Evolutionary conservation across 2,797 vertebrate species (phyloP).

Genomic region (Naso thynnoides): DNA sequence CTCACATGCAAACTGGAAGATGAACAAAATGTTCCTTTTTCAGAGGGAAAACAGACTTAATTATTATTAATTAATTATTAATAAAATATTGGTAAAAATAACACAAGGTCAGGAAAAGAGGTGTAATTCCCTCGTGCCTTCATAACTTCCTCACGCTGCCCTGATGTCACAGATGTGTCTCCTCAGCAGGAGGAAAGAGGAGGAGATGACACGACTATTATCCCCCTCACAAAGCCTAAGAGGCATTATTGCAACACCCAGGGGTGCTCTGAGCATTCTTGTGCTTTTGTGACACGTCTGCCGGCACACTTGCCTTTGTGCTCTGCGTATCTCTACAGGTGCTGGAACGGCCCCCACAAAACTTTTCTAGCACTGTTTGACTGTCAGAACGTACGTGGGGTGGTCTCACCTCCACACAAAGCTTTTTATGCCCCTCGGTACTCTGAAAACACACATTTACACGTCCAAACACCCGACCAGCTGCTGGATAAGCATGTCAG

Average conservation of each 20-base stretch:
- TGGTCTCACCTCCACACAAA: conserved; percentile 52
- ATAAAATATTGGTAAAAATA: neutral
- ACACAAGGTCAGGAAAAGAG: conserved; percentile 10
- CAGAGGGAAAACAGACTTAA: neutral
- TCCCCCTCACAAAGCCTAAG: conserved; percentile 41
- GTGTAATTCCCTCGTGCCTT: neutral
- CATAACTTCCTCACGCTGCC: neutral
- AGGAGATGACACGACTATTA: conserved; percentile 63
- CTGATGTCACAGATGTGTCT: conserved; percentile 76
- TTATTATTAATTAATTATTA: neutral
- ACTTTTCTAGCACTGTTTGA: conserved; percentile 24
- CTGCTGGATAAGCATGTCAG: neutral
- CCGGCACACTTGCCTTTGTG: conserved; percentile 72
- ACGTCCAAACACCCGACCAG: conserved; percentile 31
- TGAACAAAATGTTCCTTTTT: neutral
- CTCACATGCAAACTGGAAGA: neutral
- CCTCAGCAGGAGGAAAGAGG: conserved; percentile 60
- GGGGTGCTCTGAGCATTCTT: conserved; percentile 69
- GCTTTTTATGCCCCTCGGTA: conserved; percentile 20
- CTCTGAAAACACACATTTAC: conserved; percentile 28
- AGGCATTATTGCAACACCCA: conserved; percentile 63
- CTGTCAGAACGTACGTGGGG: conserved; percentile 40
- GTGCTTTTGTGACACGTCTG: conserved; percentile 63
- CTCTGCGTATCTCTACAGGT: conserved; percentile 9
- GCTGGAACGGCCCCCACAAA: conserved; percentile 36